Evolutionary conservation across 2,113 vertebrate species (phyloP), one percentile per base, ranked within the genome.

Genomic region (Lepus timidus): DNA sequence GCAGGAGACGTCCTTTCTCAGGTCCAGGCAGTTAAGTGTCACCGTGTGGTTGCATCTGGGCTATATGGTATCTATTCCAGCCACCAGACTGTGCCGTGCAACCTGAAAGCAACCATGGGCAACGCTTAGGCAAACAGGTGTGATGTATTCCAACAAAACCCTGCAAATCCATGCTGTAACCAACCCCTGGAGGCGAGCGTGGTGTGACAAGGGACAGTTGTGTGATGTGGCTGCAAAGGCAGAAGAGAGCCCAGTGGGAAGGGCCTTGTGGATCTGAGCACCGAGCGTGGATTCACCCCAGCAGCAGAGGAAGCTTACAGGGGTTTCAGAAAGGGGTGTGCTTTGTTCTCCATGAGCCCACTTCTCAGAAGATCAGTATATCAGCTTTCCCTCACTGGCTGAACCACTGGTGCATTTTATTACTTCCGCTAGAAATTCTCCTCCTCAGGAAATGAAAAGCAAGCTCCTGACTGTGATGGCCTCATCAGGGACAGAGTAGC

Each of bases 391-490:
- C 13, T 67, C 14, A 29, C 82, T 4, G 0, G 55, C 5, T 39
- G 49, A 74, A 39, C 81, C 55, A 6, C 7, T 29, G 10, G 11
- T 52, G 58, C 31, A 20, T 86, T 73, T 29, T 31, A n/a, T 25
- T 29, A 44, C 61, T 73, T 89, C 20, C 61, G 71, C 71, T 52
- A 20, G 70, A 22, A 33, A 65, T 3, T 78, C 36, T 89, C 68
- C 83, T 86, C 31, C 73, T 61, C 36, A 58, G 44, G 71, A 92
- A 93, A 84, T 51, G 75, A 68, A 76, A 67, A 91, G n/a, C 49
- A 64, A 70, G 78, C 9, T 44, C 12, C 52, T 86, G 31, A 70
- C 13, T 31, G 36, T 92, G 61, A 11, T 17, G 20, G 13, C n/a
- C 44, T 71, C 58, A 70, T 80, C 36, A 75, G 44, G 71, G 33